Evolutionary conservation across 2,113 vertebrate species (phyloP).

Genomic region (Mesoclemmys tuberculata): DNA sequence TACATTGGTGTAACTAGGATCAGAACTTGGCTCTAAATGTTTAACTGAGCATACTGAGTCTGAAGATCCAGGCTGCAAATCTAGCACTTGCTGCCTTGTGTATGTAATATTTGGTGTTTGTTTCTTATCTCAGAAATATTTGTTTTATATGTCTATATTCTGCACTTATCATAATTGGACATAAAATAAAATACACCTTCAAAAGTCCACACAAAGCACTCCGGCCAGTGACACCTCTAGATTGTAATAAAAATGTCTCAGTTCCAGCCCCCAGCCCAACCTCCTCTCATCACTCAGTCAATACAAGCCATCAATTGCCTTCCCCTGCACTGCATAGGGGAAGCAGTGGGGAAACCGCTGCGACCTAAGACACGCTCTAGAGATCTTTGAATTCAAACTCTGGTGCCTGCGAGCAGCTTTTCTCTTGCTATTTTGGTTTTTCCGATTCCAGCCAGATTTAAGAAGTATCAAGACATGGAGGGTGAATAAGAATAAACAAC

Average conservation of each 20-base stretch:
- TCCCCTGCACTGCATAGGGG: background rate
- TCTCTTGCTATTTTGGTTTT: background rate
- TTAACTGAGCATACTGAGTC: conserved; percentile 55
- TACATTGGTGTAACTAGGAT: background rate
- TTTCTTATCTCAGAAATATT: conserved; percentile 50
- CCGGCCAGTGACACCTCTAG: background rate
- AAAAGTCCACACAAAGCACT: background rate
- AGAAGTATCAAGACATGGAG: background rate
- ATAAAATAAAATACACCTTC: conserved; percentile 44
- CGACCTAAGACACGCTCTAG: background rate
- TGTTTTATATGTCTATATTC: background rate
- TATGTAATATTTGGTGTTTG: background rate
- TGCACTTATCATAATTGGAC: background rate
- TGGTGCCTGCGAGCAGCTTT: background rate
- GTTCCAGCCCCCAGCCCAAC: background rate
- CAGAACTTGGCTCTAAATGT: conserved; percentile 53
- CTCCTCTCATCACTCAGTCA: background rate
- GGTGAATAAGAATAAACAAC: background rate
- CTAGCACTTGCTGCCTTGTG: conserved; percentile 49
- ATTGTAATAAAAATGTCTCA: background rate
- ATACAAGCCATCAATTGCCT: background rate
- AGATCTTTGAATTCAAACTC: background rate
- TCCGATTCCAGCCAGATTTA: background rate
- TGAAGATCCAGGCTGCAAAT: conserved; percentile 19
- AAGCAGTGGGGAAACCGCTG: background rate